phyloP scores from a whole-genome alignment of 2,888 invertebrate species.

The Syrista parreyssii region DNA sequence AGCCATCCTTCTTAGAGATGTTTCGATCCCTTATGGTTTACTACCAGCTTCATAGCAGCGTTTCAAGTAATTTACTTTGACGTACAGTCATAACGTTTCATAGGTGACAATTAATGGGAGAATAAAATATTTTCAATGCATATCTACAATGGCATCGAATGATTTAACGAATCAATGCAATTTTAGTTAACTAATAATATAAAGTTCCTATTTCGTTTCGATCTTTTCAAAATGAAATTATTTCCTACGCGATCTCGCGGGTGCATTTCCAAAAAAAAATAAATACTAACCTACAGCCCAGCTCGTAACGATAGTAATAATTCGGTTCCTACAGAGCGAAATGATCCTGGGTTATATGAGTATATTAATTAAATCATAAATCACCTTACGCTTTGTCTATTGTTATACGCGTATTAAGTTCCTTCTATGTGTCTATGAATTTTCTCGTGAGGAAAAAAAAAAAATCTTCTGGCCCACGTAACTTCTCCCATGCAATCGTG shows the following conservation, averaged over 20 bases:
- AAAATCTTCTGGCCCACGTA: neutral
- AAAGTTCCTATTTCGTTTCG: neutral
- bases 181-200: neutral
- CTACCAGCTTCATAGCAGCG: neutral
- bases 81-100: neutral
- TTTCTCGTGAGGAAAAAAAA: neutral
- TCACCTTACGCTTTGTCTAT: neutral
- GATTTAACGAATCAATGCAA: neutral
- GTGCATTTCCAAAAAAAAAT: neutral
- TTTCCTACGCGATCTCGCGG: neutral
- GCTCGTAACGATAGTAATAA: neutral
- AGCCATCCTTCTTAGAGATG: slow-evolving; percentile 1
- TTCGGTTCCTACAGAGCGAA: neutral
- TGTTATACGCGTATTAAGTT: neutral
- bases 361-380: neutral
- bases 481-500: slow-evolving; percentile 7
- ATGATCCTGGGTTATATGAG: neutral
- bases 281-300: neutral
- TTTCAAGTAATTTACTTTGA: neutral
- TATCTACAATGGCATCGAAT: neutral
- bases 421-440: neutral
- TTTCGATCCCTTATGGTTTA: neutral
- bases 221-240: neutral
- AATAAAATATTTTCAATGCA: neutral
- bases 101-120: neutral